Percentiles rank a stretch among this genome's conserved stretches.
Evolutionary conservation across 2,113 vertebrate genomes (phyloP).

Genomic region (Sceloporus undulatus): DNA sequence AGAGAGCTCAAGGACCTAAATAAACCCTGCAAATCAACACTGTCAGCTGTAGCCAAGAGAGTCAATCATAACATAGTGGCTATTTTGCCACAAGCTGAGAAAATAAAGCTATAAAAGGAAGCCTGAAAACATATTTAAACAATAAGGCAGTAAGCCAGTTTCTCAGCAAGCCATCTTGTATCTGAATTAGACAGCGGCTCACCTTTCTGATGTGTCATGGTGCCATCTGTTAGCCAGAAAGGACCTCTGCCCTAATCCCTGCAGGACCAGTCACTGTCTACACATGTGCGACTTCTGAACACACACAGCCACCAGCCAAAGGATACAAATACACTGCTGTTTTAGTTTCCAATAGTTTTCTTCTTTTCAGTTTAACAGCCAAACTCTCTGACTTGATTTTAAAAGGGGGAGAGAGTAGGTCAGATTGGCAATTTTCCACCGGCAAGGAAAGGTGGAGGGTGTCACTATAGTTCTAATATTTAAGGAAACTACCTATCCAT

Average conservation of each 20-base stretch:
- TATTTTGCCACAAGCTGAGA: background rate
- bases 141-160: background rate
- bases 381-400: background rate
- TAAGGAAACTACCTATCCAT: background rate
- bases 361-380: background rate
- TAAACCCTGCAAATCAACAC: background rate
- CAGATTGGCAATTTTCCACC: background rate
- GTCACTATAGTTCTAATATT: background rate
- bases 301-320: background rate
- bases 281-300: too few species aligned
- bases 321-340: too few species aligned
- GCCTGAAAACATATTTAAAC: background rate
- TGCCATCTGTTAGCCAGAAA: constrained; percentile 15
- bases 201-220: constrained; percentile 18
- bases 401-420: background rate
- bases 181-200: background rate
- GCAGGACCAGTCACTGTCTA: background rate
- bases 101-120: background rate
- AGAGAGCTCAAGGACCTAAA: background rate
- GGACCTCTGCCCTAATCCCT: background rate
- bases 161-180: constrained; percentile 4
- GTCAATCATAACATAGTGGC: background rate
- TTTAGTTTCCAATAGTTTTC: background rate
- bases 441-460: background rate
- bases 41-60: background rate